Base-by-base conservation (phyloP, 53 echinoderm and acorn worm genomes). In the Henricia sp. region DNA sequence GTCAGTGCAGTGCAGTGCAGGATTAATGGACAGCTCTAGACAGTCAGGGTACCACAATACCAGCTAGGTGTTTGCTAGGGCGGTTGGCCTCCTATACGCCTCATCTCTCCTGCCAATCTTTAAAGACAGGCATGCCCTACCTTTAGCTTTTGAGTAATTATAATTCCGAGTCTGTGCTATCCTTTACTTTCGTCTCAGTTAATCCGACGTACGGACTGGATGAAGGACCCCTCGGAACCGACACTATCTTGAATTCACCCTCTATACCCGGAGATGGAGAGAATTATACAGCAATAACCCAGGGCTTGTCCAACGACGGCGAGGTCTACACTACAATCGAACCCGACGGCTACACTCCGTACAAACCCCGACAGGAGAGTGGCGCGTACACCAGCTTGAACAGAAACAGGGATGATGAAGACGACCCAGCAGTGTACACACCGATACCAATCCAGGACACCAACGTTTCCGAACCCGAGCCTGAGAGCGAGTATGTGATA, bases 181-280 rank as follows among this genome's bases (percentile, higher is more conserved):
- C 29, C 2, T 4, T 60, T 32, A 3, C 40, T 48, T 24, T 70
- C 3, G 13, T 39, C 40, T 3, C 30, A 78, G 78, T 44, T 9
- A 78, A 78, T 39, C 63, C 78, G 28, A 63, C 78, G 5, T 78
- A 78, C 63, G 64, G 78, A n/a, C n/a, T 78, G 17, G 64, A 64
- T 42, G 78, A 78, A 29, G 9, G 33, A n/a, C 33, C 43, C 20
- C 29, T 19, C 28, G 50, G 14, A 48, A 48, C n/a, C 20, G 63
- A 20, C 27, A 10, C 1, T 6, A 63, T 63, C 43, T 46, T 62
- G 44, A 62, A 28, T 27, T 63, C 78, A 4, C 28, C 41, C 19
- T 26, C 37, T 29, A 17, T 26, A 10, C 28, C n/a, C 11, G 42
- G 21, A 1, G n/a, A n/a, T n/a, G n/a, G n/a, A n/a, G 44, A 6